Percentiles rank a stretch among this genome's conserved stretches.
phyloP scores from a whole-genome alignment of 2,797 vertebrate species.

The Margarornis squamiger region DNA sequence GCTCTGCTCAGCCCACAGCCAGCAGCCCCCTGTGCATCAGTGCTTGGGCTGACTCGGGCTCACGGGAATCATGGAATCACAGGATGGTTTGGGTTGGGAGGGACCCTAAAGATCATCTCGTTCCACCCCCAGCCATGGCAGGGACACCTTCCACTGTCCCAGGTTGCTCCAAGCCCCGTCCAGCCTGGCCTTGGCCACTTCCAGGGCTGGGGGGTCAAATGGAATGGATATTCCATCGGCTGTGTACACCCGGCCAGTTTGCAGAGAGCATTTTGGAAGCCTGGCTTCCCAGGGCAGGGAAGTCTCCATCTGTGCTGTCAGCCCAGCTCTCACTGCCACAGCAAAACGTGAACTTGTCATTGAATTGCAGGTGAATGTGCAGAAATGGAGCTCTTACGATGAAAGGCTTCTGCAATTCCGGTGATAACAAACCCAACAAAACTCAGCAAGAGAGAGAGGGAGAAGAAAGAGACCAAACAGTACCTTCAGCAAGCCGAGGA shows the following conservation, averaged over 20 bases:
- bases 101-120: not conserved
- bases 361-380: not conserved
- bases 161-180: rapidly evolving
- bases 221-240: not conserved
- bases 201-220: not conserved
- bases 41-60: not conserved
- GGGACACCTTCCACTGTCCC: not conserved
- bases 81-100: not conserved
- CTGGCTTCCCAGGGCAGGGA: not conserved
- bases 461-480: not conserved
- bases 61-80: not conserved
- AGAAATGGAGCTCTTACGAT: not conserved
- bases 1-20: not conserved
- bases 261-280: not conserved
- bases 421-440: not conserved
- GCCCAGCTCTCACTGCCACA: not conserved
- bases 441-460: not conserved
- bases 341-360: not conserved
- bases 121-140: not conserved
- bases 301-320: not conserved
- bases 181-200: not conserved
- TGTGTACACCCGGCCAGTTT: not conserved
- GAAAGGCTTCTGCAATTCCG: not conserved
- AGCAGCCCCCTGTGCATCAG: not conserved
- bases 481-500: not conserved